phyloP scores from a whole-genome alignment of 2,797 vertebrate genomes.

The Enteromius afrohamiltoni region DNA sequence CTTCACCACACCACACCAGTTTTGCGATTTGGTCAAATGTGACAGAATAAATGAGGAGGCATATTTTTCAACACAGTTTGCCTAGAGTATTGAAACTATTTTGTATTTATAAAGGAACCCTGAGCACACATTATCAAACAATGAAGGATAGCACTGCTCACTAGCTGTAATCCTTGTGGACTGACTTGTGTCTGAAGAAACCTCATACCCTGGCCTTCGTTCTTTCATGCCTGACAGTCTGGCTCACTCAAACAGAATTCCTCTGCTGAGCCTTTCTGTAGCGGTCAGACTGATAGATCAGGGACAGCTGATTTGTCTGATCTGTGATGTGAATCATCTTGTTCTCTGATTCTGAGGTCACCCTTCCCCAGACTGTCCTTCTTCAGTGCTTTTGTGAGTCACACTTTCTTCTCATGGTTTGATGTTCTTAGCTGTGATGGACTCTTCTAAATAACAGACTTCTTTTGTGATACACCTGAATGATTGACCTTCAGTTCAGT shows the following conservation, averaged over 20 bases:
- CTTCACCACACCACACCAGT: conserved; percentile 2
- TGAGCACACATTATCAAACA: not conserved
- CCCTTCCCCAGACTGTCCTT: conserved; percentile 19
- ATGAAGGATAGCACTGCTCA: not conserved
- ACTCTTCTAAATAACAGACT: conserved; percentile 6
- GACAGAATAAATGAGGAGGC: not conserved
- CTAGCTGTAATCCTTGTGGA: conserved; percentile 16
- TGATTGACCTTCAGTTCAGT: not conserved
- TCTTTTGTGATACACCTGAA: conserved; percentile 8
- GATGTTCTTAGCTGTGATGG: conserved; percentile 16
- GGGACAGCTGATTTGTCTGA: conserved; percentile 25
- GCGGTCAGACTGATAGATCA: conserved; percentile 12
- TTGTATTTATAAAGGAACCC: conserved; percentile 5
- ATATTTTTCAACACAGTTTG: not conserved
- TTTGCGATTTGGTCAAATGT: not conserved
- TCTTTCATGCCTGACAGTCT: conserved; percentile 22
- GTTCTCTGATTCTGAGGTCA: conserved; percentile 37
- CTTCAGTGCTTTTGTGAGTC: conserved; percentile 24
- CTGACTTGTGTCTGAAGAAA: conserved; percentile 13
- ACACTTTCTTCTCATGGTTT: conserved; percentile 27
- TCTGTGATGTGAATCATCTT: conserved; percentile 34
- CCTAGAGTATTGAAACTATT: not conserved
- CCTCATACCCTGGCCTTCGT: not conserved
- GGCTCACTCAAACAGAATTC: conserved; percentile 30
- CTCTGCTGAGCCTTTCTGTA: conserved; percentile 10